These are phyloP conservation scores for Cebidichthys violaceus DNA, from an alignment of 2,113 vertebrate genomes.

Conservation along the genomic window DNA sequence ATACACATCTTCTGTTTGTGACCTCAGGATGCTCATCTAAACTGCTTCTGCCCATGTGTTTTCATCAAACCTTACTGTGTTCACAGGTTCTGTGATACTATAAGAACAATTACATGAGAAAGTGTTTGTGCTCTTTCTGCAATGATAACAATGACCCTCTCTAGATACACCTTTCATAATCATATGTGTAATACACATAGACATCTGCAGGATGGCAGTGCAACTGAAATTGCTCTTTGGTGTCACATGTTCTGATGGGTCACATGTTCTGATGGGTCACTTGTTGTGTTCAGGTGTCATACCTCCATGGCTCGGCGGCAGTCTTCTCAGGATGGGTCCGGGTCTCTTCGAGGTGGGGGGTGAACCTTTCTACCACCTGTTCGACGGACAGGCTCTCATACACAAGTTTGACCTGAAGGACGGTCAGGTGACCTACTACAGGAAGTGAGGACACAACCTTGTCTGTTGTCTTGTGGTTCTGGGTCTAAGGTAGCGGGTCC, in stretches of 20 bases:
- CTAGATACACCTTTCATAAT: too few relatives aligned
- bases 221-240: background rate
- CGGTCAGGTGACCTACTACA: conserved; percentile 92
- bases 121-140: background rate
- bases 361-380: conserved; percentile 92
- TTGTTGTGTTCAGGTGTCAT: conserved; percentile 91
- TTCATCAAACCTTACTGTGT: background rate
- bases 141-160: background rate
- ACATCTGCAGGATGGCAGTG: background rate
- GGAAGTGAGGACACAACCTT: conserved; percentile 83
- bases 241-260: background rate
- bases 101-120: background rate
- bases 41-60: background rate
- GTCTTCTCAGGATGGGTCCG: conserved; percentile 94
- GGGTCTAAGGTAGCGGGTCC: background rate
- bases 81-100: background rate
- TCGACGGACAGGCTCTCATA: conserved; percentile 95
- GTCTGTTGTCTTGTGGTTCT: background rate
- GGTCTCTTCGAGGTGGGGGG: conserved; percentile 94
- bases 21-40: background rate
- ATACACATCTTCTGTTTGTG: background rate
- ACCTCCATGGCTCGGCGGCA: conserved; percentile 92
- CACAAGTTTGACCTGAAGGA: conserved; percentile 98
- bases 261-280: background rate
- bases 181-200: too few relatives aligned